Base-by-base conservation (phyloP, 2,797 vertebrate species). In the Sebastolobus altivelis region DNA sequence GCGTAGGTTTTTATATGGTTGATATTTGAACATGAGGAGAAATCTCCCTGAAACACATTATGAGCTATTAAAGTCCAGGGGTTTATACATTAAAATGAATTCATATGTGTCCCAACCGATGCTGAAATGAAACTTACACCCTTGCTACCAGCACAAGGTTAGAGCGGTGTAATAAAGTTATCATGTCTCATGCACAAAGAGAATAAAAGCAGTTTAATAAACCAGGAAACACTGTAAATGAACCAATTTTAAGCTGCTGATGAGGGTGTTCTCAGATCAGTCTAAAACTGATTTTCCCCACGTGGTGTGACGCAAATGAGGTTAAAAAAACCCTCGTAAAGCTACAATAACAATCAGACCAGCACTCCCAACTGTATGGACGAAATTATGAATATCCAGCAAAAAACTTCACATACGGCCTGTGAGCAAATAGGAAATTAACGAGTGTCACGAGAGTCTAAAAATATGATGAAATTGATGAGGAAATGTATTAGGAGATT, bases 401-500 rank as follows among this genome's bases (percentile, higher is more conserved):
- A 14, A 60, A 61, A 25, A 40, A 40, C 16, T 60, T 59, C 4
- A 52, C 4, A 61, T 13, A 46, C 29, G 27, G 27, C 58, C 63
- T 29, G 6, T 18, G 37, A 49, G 22, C 29, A 73, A 43, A 22
- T 7, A 20, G 4, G 20, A 25, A 27, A 29, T 37, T 31, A 56
- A 59, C 8, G 46, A 56, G 66, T 18, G 22, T 38, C 56, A 35
- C 6, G 2, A 56, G 29, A 68, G 29, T 38, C 31, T 54, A 9
- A 35, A 68, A n/a, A 65, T 69, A 18, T 16, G 52, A 71, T 43
- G 27, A 38, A 6, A 61, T 61, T 35, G 60, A 61, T 37, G 60
- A 31, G 5, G n/a, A 61, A n/a, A 65, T 27, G 25, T 14, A 33
- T 40, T 3, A 25, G 12, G n/a, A 59, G 55, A 58, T 27, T 56